Base-by-base conservation (phyloP, 2,888 invertebrate species). In the Spodoptera picta region DNA sequence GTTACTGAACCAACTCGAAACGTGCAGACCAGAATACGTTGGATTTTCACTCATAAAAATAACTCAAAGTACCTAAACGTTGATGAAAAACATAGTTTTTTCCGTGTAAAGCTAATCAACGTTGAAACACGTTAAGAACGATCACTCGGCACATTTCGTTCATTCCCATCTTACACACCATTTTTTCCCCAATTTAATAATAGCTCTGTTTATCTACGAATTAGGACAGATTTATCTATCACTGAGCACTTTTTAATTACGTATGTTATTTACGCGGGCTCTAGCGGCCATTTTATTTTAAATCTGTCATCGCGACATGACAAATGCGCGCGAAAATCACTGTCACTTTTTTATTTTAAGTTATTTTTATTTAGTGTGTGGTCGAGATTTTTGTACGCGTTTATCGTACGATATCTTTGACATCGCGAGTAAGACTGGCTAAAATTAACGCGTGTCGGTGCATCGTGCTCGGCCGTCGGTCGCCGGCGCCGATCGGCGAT, bases 361-460 rank as follows among this genome's bases (percentile, higher is more conserved):
- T 14, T 49, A 51, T 60, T 69, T 67, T 65, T 60, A 58, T 79
- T 76, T 70, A 59, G 65, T 52, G 65, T 52, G 64, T 69, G 62
- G 49, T 62, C 49, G 42, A 54, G 53, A 55, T 65, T 74, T 68
- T 71, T 65, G 58, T 63, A 75, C 83, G 79, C 76, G 81, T 73
- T 75, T 76, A 82, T 83, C 83, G 90, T 89, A 88, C 89, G 84
- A 73, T 83, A 83, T 84, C 86, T 86, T 83, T 87, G 90, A 89
- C 91, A 90, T 88, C 93, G 90, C 88, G 92, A 87, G 90, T 90
- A 88, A 84, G 83, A 94, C 94, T 94, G 93, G 91, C 92, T 93
- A 93, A 92, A 90, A 84, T 92, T 93, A 92, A 89, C 83, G 74
- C 69, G 79, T 85, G 80, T 82, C 82, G 87, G 87, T 87, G 91